Conservation (phyloP, 2,888 invertebrate genomes). For the Abrostola tripartita region DNA sequence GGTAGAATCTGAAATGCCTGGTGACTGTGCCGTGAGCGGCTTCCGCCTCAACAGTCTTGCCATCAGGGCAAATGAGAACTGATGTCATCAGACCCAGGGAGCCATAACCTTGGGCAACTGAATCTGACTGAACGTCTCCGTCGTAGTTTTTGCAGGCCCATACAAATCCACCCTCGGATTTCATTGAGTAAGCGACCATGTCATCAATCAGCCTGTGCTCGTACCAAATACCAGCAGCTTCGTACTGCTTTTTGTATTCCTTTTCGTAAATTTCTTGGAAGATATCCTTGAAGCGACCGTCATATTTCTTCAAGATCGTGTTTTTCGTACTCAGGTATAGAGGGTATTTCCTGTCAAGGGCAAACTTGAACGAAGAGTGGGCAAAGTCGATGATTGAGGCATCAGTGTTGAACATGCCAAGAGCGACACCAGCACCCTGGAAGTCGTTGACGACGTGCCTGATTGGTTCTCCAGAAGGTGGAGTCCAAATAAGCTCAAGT, state of each 20-base stretch:
- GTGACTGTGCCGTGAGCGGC: slow-evolving; percentile 99
- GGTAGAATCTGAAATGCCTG: slow-evolving; percentile 95
- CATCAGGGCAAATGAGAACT: slow-evolving; percentile 98
- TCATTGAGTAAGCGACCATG: slow-evolving; percentile 99
- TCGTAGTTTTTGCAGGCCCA: slow-evolving; percentile 99
- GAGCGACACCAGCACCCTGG: slow-evolving; percentile 95
- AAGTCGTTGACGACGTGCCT: slow-evolving; percentile 94
- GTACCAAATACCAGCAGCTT: slow-evolving; percentile 97
- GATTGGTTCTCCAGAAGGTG: slow-evolving; percentile 90
- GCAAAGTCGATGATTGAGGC: slow-evolving; percentile 98
- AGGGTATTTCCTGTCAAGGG: slow-evolving; percentile 95
- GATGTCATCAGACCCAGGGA: slow-evolving; percentile 99
- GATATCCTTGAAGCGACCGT: slow-evolving; percentile 98
- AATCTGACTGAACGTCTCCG: slow-evolving; percentile 99
- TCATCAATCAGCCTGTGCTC: slow-evolving; percentile 99
- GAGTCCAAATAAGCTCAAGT: slow-evolving; percentile 94
- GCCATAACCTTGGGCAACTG: slow-evolving; percentile 98
- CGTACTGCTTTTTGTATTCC: slow-evolving; percentile 95
- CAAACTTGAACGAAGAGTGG: slow-evolving; percentile 97
- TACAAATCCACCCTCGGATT: slow-evolving; percentile 99
- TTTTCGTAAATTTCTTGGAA: slow-evolving; percentile 98
- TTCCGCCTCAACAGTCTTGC: slow-evolving; percentile 99
- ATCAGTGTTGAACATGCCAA: slow-evolving; percentile 99
- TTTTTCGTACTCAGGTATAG: slow-evolving; percentile 98
- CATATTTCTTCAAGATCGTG: slow-evolving; percentile 98